Base-by-base conservation (phyloP, 2,113 vertebrate species). In the Strix aluco region DNA sequence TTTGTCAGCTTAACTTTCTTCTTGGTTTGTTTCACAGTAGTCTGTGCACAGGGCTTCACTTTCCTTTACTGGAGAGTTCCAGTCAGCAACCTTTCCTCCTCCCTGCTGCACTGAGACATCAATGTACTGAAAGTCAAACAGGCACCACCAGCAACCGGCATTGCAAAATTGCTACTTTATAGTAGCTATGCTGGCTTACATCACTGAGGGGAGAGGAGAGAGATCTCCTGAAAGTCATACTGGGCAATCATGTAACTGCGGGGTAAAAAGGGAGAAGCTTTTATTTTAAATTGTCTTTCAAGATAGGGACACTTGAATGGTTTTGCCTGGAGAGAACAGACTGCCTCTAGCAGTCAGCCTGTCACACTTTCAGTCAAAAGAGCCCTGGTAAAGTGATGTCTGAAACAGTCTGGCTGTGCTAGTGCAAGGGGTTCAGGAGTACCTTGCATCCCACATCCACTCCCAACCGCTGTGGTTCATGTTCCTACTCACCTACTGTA, bases 331-430 rank as follows among this genome's bases (percentile, higher is more conserved):
- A 46, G 58, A 83, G 47, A 86, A 44, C 46, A 84, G 81, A 4
- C 49, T 88, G 81, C 79, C 65, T 54, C n/a, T 54, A 54, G 91
- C 82, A 86, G 79, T 86, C 74, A 71, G 75, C 46, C 72, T 70
- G 52, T 71, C 65, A 81, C 0, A 0, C 26, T 47, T 70, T 54
- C 73, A 87, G 2, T 49, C 1, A 0, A 3, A 70, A 67, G 61
- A 71, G n/a, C 61, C 59, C 46, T 67, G 67, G 23, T 57, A 44
- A 62, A 77, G 70, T 67, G 66, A 1, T 0, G 18, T 71, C n/a
- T 89, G 57, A 36, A 59, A n/a, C n/a, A 87, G 81, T 15, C 70
- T 78, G 79, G 54, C 79, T 77, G 38, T 91, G 70, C 47, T 42
- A 47, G 69, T 42, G n/a, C 25, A 20, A 36, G 65, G n/a, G 40